Conservation (phyloP, 1,140 invertebrate genomes). For the Lordiphosa stackelbergi region DNA sequence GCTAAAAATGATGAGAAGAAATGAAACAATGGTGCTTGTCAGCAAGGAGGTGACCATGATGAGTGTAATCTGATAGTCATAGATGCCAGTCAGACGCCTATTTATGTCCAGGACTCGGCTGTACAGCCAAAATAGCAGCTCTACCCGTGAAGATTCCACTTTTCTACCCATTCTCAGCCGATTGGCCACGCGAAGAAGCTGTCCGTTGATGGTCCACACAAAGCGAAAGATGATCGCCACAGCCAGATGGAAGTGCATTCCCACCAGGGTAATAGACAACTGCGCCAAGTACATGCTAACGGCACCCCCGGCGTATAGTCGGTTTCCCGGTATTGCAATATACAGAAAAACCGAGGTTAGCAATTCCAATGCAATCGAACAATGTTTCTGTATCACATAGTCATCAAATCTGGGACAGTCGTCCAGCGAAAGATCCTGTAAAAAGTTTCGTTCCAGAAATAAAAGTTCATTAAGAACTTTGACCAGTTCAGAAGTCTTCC, state of each 20-base stretch:
- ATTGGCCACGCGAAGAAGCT: slow-evolving; percentile 19
- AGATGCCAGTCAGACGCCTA: slow-evolving; percentile 10
- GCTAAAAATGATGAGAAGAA: slow-evolving; percentile 34
- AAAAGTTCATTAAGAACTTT: slow-evolving; percentile 16
- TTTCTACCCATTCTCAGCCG: neutral
- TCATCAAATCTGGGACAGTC: slow-evolving; percentile 12
- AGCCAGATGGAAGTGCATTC: slow-evolving; percentile 39
- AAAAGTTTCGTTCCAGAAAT: neutral
- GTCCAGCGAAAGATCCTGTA: neutral
- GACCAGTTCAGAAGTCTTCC: slow-evolving; percentile 17
- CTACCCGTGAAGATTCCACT: neutral
- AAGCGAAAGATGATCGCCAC: slow-evolving; percentile 32
- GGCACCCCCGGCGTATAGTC: fast-evolving
- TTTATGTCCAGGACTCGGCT: slow-evolving; percentile 22
- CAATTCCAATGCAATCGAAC: neutral
- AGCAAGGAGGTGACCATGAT: slow-evolving; percentile 20
- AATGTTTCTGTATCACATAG: slow-evolving; percentile 16
- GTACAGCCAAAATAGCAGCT: slow-evolving; percentile 13
- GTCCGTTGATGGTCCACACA: slow-evolving; percentile 41
- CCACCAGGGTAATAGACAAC: neutral
- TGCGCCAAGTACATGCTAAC: neutral
- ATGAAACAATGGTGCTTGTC: slow-evolving; percentile 31
- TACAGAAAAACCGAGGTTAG: neutral
- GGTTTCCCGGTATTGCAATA: slow-evolving; percentile 7
- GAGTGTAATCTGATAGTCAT: slow-evolving; percentile 33